Evolutionary conservation across 2,888 invertebrate species (phyloP).

Genomic region (Holacanthella duospinosa): DNA sequence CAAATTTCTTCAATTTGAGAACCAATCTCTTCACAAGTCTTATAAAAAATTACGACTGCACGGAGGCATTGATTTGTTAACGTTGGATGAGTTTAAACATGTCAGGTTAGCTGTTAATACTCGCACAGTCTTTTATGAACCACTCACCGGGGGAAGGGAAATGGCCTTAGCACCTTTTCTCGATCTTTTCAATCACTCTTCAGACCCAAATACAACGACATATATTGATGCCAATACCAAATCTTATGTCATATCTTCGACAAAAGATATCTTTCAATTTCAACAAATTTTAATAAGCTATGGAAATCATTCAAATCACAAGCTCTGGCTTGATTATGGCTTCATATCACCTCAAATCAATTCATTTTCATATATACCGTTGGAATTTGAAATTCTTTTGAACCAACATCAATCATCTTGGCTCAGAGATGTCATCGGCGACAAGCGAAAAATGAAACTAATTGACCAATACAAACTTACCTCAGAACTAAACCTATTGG

Average conservation of each 20-base stretch:
- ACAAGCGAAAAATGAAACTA: slow-evolving; percentile 19
- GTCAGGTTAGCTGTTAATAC: slow-evolving; percentile 30
- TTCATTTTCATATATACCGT: slow-evolving; percentile 55
- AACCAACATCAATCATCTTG: slow-evolving; percentile 3
- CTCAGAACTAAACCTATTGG: slow-evolving; percentile 19
- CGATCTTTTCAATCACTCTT: slow-evolving; percentile 79
- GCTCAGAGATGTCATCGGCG: slow-evolving; percentile 8
- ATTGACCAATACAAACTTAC: slow-evolving; percentile 16
- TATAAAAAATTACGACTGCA: too few relatives aligned
- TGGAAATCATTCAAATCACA: slow-evolving; percentile 67
- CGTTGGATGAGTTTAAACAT: slow-evolving; percentile 19
- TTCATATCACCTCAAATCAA: slow-evolving; percentile 59
- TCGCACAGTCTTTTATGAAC: slow-evolving; percentile 24
- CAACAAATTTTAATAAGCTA: slow-evolving; percentile 80
- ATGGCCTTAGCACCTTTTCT: slow-evolving; percentile 73
- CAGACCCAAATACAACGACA: slow-evolving; percentile 40
- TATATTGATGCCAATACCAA: slow-evolving; percentile 40
- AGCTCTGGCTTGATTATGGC: slow-evolving; percentile 77
- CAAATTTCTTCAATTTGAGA: slow-evolving; percentile 42
- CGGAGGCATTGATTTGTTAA: background rate
- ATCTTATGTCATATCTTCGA: slow-evolving; percentile 49
- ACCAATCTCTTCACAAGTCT: background rate
- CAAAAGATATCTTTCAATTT: slow-evolving; percentile 49
- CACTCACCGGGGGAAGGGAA: slow-evolving; percentile 13
- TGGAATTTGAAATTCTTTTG: slow-evolving; percentile 45